Evolutionary conservation across 2,888 invertebrate species (phyloP).

Genomic region (Drosophila incognita): DNA sequence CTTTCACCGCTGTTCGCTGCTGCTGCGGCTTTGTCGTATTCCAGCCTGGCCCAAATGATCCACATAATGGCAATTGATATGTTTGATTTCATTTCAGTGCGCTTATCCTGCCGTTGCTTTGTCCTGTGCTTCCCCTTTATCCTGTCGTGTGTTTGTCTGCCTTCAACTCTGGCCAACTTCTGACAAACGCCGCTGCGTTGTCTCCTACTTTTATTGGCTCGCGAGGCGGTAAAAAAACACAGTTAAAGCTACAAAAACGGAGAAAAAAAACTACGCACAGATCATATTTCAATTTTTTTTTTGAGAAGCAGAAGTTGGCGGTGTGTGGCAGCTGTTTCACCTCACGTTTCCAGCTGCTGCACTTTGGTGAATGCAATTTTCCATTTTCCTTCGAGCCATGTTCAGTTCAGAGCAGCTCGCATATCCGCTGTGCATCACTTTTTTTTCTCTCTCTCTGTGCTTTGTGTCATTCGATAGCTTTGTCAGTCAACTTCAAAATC

Average conservation of each 20-base stretch:
- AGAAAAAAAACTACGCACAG: slow-evolving; percentile 14
- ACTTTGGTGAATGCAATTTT: slow-evolving; percentile 55
- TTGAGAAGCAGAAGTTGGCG: neutral
- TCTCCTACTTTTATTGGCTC: slow-evolving; percentile 74
- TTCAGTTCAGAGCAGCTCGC: slow-evolving; percentile 17
- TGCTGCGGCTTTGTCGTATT: slow-evolving; percentile 8
- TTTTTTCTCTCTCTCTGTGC: slow-evolving; percentile 16
- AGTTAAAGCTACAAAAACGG: slow-evolving; percentile 35
- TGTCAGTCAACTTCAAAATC: slow-evolving; percentile 35
- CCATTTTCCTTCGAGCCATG: slow-evolving; percentile 31
- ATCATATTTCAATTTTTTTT: slow-evolving; percentile 59
- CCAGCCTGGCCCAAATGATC: slow-evolving; percentile 44
- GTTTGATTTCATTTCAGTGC: slow-evolving; percentile 28
- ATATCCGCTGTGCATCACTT: slow-evolving; percentile 12
- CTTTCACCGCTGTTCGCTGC: slow-evolving; percentile 76
- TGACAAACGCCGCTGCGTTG: slow-evolving; percentile 66
- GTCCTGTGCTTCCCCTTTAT: slow-evolving; percentile 17
- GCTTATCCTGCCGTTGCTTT: slow-evolving; percentile 6
- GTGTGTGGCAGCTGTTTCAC: slow-evolving; percentile 40
- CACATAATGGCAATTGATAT: slow-evolving; percentile 35
- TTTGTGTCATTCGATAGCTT: slow-evolving; percentile 70
- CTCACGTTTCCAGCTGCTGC: slow-evolving; percentile 70
- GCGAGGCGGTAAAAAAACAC: neutral
- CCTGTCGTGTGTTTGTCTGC: slow-evolving; percentile 39
- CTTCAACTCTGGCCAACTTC: slow-evolving; percentile 62